Evolutionary conservation across 2,888 invertebrate genomes (phyloP).

Genomic region (Ephialtes manifestator): DNA sequence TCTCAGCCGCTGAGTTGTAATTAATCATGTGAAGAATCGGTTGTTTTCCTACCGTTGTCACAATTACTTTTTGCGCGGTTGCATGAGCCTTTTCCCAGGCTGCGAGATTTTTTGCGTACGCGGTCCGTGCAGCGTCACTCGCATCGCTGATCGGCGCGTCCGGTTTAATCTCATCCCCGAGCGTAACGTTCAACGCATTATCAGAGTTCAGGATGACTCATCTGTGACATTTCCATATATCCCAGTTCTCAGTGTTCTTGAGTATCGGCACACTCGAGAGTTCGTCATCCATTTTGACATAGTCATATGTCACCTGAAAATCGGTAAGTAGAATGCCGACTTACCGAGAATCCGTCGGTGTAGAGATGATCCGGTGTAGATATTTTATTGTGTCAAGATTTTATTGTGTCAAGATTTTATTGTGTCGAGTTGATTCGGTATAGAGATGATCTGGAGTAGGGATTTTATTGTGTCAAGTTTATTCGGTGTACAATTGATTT

Average conservation of each 20-base stretch:
- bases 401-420: too few species aligned
- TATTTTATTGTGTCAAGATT: too few species aligned
- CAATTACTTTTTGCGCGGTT: constrained; percentile 74
- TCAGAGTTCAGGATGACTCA: constrained; percentile 30
- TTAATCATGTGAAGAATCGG: constrained; percentile 74
- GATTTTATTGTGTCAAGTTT: too few species aligned
- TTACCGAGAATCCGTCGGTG: too few species aligned
- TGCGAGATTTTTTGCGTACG: neutral
- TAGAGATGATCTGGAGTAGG: too few species aligned
- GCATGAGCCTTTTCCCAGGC: constrained; percentile 70
- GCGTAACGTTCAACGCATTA: constrained; percentile 9
- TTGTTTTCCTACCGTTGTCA: constrained; percentile 69
- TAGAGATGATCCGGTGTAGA: too few species aligned
- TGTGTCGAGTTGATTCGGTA: too few species aligned
- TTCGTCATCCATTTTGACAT: neutral
- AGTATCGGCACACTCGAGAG: neutral
- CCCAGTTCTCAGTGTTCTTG: neutral
- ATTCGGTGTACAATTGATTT: too few species aligned
- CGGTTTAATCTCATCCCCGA: constrained; percentile 9
- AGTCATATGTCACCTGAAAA: too few species aligned
- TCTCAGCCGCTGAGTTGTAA: constrained; percentile 74
- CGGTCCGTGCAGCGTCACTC: constrained; percentile 1
- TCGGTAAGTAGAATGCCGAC: too few species aligned
- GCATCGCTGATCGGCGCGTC: neutral
- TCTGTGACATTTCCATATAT: constrained; percentile 33